Evolutionary conservation across 2,888 invertebrate species (phyloP).

Genomic region (Ischnura elegans): DNA sequence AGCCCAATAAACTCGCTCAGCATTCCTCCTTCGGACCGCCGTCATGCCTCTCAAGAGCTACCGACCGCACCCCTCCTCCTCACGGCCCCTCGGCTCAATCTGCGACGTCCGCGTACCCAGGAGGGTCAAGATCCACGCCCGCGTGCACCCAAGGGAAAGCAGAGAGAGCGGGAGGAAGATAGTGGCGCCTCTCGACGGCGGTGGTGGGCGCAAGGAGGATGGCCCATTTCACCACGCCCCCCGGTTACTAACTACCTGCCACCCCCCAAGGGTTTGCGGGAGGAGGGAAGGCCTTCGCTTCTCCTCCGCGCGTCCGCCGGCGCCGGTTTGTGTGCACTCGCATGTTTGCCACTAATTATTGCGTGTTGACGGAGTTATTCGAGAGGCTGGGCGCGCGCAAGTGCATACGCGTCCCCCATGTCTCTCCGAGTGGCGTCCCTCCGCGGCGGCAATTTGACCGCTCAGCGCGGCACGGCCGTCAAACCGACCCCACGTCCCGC

Average conservation of each 20-base stretch:
- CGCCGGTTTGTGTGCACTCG: slow-evolving; percentile 37
- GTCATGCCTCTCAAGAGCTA: neutral
- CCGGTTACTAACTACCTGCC: no score
- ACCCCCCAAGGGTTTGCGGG: neutral
- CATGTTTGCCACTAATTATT: slow-evolving; percentile 64
- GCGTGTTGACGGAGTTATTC: slow-evolving; percentile 61
- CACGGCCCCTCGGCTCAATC: neutral
- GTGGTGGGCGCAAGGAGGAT: neutral
- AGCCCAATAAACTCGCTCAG: neutral
- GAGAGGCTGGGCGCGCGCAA: slow-evolving; percentile 30
- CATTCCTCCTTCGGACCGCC: neutral
- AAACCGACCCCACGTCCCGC: slow-evolving; percentile 72
- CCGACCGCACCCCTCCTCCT: neutral
- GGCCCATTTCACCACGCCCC: neutral
- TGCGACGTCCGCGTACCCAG: neutral
- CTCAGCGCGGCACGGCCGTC: slow-evolving; percentile 22
- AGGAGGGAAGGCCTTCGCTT: neutral
- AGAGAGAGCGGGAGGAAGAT: neutral
- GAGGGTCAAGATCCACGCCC: neutral
- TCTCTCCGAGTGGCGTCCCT: neutral
- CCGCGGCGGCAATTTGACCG: neutral
- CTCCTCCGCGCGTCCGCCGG: neutral
- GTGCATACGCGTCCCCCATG: neutral
- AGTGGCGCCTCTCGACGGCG: neutral
- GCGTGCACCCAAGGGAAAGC: neutral